Evolutionary conservation across 1,140 invertebrate genomes (phyloP), one percentile per base, ranked within the genome.

Genomic region (Zaprionus taronus): DNA sequence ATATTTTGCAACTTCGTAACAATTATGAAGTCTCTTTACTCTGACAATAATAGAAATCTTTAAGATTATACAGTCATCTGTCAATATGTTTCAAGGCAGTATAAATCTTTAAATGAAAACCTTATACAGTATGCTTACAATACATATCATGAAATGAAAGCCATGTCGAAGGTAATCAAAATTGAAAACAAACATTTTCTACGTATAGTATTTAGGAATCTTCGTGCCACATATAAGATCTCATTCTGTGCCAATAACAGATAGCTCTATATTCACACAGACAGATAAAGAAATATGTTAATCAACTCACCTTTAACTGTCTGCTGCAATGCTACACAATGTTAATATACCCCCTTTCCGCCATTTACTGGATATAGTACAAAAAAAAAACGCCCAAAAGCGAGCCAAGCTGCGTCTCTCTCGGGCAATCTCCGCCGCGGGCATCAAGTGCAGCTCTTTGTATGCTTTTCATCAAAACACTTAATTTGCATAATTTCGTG

Each of bases 401-500:
- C n/a, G 15, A 9, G 17, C 38, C 14, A n/a, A 24, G 36, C 7
- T 26, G 41, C 17, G 12, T 31, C 56, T 63, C 66, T 34, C 31
- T 71, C 34, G 26, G n/a, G 51, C 74, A 70, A 56, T 60, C 61
- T 55, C 47, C 36, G 55, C 41, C 47, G 15, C 38, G 67, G 24
- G 81, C 72, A 71, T 83, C 77, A 83, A 83, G 81, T 85, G 82
- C 79, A 81, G 79, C 81, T 81, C 77, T 78, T 76, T 74, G 66
- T 79, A 72, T 81, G 84, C 84, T 80, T 87, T 90, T 87, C 84
- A 87, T 89, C 85, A 84, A 76, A 89, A 84, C 85, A 87, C 85
- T 90, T 87, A 81, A 87, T 87, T 87, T 87, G 81, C 84, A 87
- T 87, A 87, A 87, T 87, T 87, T 89, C 73, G 78, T 76, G 69